A percentile compares a stretch with the other conserved stretches of the same genome.
Evolutionary conservation across 1,140 invertebrate genomes (phyloP).

Genomic region (Bombyx mori): DNA sequence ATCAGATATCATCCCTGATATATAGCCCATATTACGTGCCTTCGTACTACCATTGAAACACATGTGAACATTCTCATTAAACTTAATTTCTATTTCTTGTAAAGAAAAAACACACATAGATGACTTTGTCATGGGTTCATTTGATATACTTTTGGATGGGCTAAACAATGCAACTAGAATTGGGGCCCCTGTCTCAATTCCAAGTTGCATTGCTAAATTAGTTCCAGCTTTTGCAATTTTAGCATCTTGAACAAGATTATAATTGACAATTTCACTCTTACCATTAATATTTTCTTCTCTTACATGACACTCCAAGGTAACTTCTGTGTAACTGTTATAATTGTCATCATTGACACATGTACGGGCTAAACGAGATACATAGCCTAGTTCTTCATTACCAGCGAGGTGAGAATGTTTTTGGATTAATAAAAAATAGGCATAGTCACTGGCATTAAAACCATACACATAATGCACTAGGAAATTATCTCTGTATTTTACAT

Average conservation of each 20-base stretch:
- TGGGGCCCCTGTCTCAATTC: slow-evolving; percentile 81
- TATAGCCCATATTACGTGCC: slow-evolving; percentile 92
- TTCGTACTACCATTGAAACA: slow-evolving; percentile 95
- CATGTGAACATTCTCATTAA: slow-evolving; percentile 96
- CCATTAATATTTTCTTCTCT: slow-evolving; percentile 58
- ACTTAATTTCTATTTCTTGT: slow-evolving; percentile 90
- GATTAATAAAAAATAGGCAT: slow-evolving; percentile 95
- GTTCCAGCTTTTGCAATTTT: slow-evolving; percentile 86
- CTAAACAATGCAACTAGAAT: slow-evolving; percentile 89
- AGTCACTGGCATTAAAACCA: slow-evolving; percentile 94
- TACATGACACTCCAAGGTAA: slow-evolving; percentile 88
- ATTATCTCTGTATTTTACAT: slow-evolving; percentile 95
- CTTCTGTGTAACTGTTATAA: slow-evolving; percentile 96
- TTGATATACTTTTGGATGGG: slow-evolving; percentile 85
- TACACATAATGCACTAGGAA: slow-evolving; percentile 96
- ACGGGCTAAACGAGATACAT: slow-evolving; percentile 89
- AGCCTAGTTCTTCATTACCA: slow-evolving; percentile 89
- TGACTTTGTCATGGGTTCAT: slow-evolving; percentile 82
- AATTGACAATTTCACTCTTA: slow-evolving; percentile 73
- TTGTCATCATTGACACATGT: slow-evolving; percentile 95
- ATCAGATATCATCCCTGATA: slow-evolving; percentile 91
- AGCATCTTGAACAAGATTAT: slow-evolving; percentile 93
- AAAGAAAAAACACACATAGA: slow-evolving; percentile 90
- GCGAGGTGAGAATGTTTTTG: slow-evolving; percentile 93
- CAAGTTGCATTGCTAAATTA: slow-evolving; percentile 84